Conservation (phyloP, 2,797 vertebrate genomes). For the Arrhamphus sclerolepis region DNA sequence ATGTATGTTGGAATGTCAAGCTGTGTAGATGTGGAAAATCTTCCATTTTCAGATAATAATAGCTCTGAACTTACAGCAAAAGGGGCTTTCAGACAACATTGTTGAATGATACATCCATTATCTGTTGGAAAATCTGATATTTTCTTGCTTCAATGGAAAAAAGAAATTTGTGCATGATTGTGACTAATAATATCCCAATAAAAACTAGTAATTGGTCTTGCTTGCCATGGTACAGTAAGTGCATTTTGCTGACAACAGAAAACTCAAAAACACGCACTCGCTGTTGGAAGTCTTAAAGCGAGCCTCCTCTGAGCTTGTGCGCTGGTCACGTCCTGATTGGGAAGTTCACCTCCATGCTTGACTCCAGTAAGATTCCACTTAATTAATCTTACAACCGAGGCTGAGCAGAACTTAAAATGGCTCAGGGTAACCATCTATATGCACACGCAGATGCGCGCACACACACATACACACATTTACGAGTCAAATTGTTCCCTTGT, state of each 20-base stretch:
- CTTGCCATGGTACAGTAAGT: neutral
- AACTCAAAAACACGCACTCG: neutral
- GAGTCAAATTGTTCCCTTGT: constrained; percentile 46
- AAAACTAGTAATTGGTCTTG: neutral
- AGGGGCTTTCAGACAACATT: neutral
- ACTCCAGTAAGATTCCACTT: constrained; percentile 8
- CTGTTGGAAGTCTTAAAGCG: neutral
- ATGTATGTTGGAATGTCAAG: neutral
- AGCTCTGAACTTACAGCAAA: too few species aligned
- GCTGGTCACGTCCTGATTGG: constrained; percentile 4
- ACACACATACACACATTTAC: constrained; percentile 30
- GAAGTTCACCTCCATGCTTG: neutral
- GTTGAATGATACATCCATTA: neutral
- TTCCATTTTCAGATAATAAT: too few species aligned
- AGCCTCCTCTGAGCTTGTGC: constrained; percentile 8
- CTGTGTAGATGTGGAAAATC: neutral
- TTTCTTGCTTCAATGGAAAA: neutral
- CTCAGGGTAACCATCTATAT: constrained; percentile 29
- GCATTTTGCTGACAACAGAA: constrained; percentile 11
- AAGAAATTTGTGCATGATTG: neutral
- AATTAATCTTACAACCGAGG: constrained; percentile 23
- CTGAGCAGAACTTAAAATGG: constrained; percentile 19
- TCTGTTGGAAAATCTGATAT: neutral
- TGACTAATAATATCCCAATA: neutral
- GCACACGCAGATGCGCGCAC: constrained; percentile 9